Base-by-base conservation (phyloP, 2,797 vertebrate genomes). In the Sylvia borin region DNA sequence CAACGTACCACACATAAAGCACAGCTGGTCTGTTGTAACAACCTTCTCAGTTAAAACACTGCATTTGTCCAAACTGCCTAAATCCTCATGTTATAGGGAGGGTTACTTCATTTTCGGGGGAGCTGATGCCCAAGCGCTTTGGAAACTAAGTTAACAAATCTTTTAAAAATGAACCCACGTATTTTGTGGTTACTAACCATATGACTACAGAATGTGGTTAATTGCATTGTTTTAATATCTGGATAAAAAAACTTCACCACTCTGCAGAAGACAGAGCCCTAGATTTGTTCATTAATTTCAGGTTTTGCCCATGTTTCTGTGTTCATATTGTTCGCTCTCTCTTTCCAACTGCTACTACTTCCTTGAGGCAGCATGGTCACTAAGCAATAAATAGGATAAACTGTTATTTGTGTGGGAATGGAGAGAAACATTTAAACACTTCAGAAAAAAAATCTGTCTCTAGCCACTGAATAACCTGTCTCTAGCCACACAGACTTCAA, bases 61-160 rank as follows among this genome's bases (percentile, higher is more conserved):
- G 29, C 61, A 11, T 40, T 58, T 48, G 13, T 16, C 50, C 61
- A 7, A 81, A 73, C 45, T 83, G 57, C 68, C 42, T 48, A 36
- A 50, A 48, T 31, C 50, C 31, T 74, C 34, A 6, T 0, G 0
- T 5, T 38, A 3, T 3, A 10, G 43, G 53, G 21, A 50, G n/a
- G 13, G 26, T 12, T 48, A 8, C 38, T 32, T 20, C 3, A 51
- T 15, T 66, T 95, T 48, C 54, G 65, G 58, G 45, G 38, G 14
- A 85, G 11, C 62, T 32, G 31, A 32, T 54, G 43, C 58, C 24
- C 48, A 43, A 54, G 18, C 27, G 13, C 18, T 0, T 3, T 43
- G 34, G 20, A 61, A 85, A 50, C 8, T 40, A 24, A 68, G 47
- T 32, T 21, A 70, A 17, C 10, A 10, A 19, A 4, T 16, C 10